Percentiles rank a stretch among this genome's conserved stretches.
Conservation (phyloP, 1,140 invertebrate species). For the Asbolus verrucosus region DNA sequence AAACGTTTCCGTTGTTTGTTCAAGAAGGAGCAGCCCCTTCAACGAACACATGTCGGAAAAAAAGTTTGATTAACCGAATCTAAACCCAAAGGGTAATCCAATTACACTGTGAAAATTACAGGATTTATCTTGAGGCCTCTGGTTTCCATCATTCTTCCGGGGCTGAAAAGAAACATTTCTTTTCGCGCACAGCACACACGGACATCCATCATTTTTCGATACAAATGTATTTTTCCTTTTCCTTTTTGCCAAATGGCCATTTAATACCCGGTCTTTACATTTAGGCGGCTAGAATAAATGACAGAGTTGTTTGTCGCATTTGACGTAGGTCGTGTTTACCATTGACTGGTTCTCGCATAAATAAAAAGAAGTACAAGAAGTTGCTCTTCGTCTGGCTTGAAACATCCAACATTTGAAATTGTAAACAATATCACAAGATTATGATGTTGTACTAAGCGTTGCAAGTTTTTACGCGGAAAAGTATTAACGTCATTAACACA, state of each 20-base stretch:
- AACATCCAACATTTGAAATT: no score
- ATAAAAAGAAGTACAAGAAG: conserved; percentile 13
- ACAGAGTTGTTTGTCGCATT: conserved; percentile 27
- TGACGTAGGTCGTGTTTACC: conserved; percentile 36
- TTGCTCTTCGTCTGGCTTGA: no score
- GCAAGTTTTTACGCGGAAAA: no score
- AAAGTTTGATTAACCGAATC: background rate
- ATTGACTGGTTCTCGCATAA: conserved; percentile 29
- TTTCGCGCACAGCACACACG: no score
- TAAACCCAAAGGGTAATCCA: background rate
- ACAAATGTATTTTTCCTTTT: background rate
- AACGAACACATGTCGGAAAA: background rate
- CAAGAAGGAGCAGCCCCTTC: background rate
- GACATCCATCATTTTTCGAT: conserved; percentile 12
- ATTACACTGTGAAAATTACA: background rate
- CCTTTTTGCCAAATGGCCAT: background rate
- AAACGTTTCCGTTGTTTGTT: background rate
- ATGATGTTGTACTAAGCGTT: no score
- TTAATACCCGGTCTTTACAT: conserved; percentile 3
- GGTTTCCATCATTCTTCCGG: background rate
- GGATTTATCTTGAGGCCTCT: background rate
- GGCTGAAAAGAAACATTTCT: background rate
- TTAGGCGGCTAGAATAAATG: conserved; percentile 11
- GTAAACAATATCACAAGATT: no score
- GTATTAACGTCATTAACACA: no score